Evolutionary conservation across 2,797 vertebrate species (phyloP).

Genomic region (Phrynocephalus vlangalii): DNA sequence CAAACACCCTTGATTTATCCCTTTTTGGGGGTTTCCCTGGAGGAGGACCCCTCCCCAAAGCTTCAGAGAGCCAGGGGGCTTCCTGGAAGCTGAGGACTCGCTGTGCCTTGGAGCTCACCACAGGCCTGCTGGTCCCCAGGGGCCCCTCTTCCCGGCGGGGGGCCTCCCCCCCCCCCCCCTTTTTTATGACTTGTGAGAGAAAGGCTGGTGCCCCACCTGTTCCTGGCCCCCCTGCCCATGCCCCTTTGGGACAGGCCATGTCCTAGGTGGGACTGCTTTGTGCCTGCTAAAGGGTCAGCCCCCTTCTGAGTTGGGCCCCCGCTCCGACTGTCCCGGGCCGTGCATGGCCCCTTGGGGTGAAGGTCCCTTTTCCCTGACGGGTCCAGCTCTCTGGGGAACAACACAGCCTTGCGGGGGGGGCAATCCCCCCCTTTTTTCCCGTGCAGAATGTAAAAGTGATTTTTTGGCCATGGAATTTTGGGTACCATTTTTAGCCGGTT

Average conservation of each 20-base stretch:
- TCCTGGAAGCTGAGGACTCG: background rate
- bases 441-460: background rate
- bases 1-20: too few species aligned
- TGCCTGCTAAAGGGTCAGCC: background rate
- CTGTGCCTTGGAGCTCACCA: background rate
- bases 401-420: background rate
- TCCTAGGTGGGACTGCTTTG: background rate
- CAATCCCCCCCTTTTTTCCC: background rate
- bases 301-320: background rate
- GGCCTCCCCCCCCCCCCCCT: too few species aligned
- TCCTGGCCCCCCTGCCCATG: background rate
- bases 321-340: background rate
- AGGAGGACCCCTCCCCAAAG: background rate
- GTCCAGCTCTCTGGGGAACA: background rate
- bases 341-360: too few species aligned
- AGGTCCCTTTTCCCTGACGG: background rate
- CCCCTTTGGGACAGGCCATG: too few species aligned
- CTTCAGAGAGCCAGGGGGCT: too few species aligned
- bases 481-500: background rate
- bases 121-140: too few species aligned
- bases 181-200: background rate
- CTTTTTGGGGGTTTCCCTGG: background rate
- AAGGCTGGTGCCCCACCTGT: background rate
- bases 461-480: background rate
- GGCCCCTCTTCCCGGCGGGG: background rate